Evolutionary conservation across 2,113 vertebrate species (phyloP).

Genomic region (Petaurus breviceps): DNA sequence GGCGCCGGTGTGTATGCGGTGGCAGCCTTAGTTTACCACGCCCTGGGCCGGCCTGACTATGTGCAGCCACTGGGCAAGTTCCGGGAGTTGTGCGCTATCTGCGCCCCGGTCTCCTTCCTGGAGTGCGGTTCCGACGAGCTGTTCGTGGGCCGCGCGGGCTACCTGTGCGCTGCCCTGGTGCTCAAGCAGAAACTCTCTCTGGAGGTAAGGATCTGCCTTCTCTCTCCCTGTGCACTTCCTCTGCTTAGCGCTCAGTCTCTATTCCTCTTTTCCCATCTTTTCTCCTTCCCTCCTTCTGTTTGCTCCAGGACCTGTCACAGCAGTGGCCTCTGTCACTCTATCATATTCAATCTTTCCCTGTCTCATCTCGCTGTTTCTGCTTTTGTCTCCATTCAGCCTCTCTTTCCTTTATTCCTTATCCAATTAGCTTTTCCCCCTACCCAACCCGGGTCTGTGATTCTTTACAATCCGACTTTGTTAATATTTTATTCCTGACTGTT

Average conservation of each 20-base stretch:
- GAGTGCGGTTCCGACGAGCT: slow-evolving; percentile 94
- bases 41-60: slow-evolving; percentile 87
- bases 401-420: not conserved
- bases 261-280: not conserved
- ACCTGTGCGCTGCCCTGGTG: slow-evolving; percentile 91
- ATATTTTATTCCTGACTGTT: not conserved
- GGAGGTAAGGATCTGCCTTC: slow-evolving; percentile 85
- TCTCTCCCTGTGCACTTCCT: not conserved
- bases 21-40: slow-evolving; percentile 89
- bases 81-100: slow-evolving; percentile 88
- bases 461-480: not conserved
- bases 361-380: not conserved
- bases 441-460: not conserved
- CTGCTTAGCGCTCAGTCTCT: not conserved
- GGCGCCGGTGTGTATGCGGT: slow-evolving; percentile 90
- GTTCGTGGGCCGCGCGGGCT: slow-evolving; percentile 92
- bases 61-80: slow-evolving; percentile 89
- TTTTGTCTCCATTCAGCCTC: not conserved
- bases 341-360: not conserved
- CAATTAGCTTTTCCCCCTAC: not conserved
- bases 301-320: not conserved
- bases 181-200: slow-evolving; percentile 91
- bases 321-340: not conserved
- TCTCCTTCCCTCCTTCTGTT: not conserved
- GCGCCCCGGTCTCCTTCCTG: slow-evolving; percentile 89